These are phyloP conservation scores for Gasterosteus aculeatus DNA, from an alignment of 2,113 vertebrate species.

Conservation along the genomic window DNA sequence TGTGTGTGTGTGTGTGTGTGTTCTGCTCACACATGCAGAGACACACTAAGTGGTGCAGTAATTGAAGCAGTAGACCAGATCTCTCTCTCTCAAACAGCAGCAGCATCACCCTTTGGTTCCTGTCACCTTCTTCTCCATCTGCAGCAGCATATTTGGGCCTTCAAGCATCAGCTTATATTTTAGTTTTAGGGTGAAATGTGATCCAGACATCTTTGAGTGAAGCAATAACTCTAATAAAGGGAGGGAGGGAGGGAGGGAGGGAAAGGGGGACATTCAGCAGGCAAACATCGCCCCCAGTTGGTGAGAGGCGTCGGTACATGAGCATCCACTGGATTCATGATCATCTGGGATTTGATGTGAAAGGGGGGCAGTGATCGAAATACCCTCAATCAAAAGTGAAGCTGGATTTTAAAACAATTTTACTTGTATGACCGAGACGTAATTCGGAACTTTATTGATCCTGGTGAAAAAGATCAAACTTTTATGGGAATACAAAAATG, in stretches of 20 bases:
- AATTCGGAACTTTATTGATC: neutral
- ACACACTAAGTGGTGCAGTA: conserved; percentile 7
- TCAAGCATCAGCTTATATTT: neutral
- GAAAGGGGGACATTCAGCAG: neutral
- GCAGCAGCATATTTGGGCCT: neutral
- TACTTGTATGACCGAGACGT: neutral
- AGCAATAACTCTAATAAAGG: neutral
- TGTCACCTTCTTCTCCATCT: neutral
- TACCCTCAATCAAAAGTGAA: neutral
- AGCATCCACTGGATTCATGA: neutral
- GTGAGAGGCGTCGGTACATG: neutral
- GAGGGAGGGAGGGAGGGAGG: neutral
- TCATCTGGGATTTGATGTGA: neutral
- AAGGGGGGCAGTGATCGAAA: neutral
- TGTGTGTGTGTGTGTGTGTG: conserved; percentile 11
- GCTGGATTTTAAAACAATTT: neutral
- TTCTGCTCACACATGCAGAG: conserved; percentile 3
- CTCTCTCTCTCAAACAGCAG: neutral
- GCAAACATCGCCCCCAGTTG: conserved; percentile 41
- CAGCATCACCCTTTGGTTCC: neutral
- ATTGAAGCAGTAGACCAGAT: neutral
- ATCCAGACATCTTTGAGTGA: neutral
- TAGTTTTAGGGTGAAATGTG: neutral
- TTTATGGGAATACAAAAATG: no score
- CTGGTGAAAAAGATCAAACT: neutral